Conservation (phyloP, 1,140 invertebrate genomes). For the Drosophila pseudoananassae region DNA sequence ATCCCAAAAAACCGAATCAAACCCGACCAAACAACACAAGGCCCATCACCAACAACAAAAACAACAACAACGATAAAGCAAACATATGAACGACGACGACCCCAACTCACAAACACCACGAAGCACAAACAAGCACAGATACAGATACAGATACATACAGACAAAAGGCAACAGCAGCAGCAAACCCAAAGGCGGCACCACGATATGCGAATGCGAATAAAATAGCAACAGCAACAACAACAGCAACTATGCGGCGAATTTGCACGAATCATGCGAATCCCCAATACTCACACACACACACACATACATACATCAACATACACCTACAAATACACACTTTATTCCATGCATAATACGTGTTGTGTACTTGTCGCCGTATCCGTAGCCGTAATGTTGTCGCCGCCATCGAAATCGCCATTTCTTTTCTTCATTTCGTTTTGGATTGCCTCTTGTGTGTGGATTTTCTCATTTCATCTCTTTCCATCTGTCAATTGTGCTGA, state of each 20-base stretch:
- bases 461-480: slow-evolving; percentile 27
- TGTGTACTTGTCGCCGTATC: slow-evolving; percentile 79
- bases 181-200: slow-evolving; percentile 37
- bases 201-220: slow-evolving; percentile 80
- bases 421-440: slow-evolving; percentile 28
- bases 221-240: slow-evolving; percentile 58
- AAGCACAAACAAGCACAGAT: slow-evolving; percentile 34
- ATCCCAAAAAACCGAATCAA: slow-evolving; percentile 81
- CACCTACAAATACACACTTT: slow-evolving; percentile 35
- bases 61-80: slow-evolving; percentile 43
- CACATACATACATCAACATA: not conserved
- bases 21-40: slow-evolving; percentile 78
- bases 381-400: slow-evolving; percentile 68
- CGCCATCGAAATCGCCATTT: slow-evolving; percentile 33
- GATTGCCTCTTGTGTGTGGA: slow-evolving; percentile 32
- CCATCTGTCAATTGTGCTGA: slow-evolving; percentile 17
- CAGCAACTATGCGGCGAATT: slow-evolving; percentile 78
- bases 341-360: slow-evolving; percentile 74
- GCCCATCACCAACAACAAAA: slow-evolving; percentile 55
- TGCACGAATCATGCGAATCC: slow-evolving; percentile 81
- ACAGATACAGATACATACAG: slow-evolving; percentile 49
- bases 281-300: slow-evolving; percentile 51
- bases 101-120: slow-evolving; percentile 53
- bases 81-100: slow-evolving; percentile 77
- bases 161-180: slow-evolving; percentile 28